Evolutionary conservation across 2,888 invertebrate genomes (phyloP).

Genomic region (Monopis laevigella): DNA sequence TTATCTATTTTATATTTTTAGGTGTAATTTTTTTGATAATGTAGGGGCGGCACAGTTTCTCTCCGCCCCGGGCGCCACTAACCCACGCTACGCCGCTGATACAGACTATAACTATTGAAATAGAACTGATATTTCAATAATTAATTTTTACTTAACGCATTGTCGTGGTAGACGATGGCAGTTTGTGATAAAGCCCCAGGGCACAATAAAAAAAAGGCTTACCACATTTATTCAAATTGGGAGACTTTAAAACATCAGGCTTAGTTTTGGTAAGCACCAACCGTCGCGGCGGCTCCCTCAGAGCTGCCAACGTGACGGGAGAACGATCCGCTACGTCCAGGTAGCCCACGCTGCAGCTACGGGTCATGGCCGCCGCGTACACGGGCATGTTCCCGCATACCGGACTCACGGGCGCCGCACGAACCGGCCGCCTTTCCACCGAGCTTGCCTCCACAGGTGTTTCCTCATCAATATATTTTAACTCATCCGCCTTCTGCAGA

Average conservation of each 20-base stretch:
- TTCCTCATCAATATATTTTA: constrained; percentile 79
- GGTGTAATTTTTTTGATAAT: too few relatives aligned
- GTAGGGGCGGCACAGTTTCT: too few relatives aligned
- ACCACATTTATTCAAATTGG: constrained; percentile 74
- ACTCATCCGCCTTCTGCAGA: constrained; percentile 64
- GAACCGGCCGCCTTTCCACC: constrained; percentile 26
- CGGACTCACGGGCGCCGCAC: constrained; percentile 73
- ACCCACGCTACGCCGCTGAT: too few relatives aligned
- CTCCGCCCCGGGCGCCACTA: too few relatives aligned
- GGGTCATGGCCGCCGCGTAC: constrained; percentile 77
- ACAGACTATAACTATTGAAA: too few relatives aligned
- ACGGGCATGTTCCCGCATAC: constrained; percentile 49
- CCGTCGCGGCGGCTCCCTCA: constrained; percentile 79
- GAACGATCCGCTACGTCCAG: constrained; percentile 85
- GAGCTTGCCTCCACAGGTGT: constrained; percentile 41
- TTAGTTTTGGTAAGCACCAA: constrained; percentile 66
- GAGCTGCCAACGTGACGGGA: constrained; percentile 75
- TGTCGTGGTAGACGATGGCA: too few relatives aligned
- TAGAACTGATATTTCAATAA: too few relatives aligned
- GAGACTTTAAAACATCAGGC: constrained; percentile 35
- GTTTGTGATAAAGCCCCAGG: too few relatives aligned
- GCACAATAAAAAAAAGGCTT: too few relatives aligned
- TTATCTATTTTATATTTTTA: too few relatives aligned
- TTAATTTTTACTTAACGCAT: too few relatives aligned
- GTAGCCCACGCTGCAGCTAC: constrained; percentile 90